phyloP scores from a whole-genome alignment of 2,888 invertebrate species.

The Lymantria monacha region DNA sequence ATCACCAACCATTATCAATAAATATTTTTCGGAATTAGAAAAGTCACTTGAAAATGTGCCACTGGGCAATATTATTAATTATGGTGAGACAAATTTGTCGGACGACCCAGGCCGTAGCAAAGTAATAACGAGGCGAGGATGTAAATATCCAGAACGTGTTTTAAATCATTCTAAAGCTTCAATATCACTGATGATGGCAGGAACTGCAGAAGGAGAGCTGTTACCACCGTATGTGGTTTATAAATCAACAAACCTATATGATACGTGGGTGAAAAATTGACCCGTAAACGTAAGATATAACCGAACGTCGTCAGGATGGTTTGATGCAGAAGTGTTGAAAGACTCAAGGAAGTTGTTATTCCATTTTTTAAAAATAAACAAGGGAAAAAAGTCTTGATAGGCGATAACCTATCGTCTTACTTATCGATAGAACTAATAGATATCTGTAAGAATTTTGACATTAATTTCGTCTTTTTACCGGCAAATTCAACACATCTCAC shows the following conservation, averaged over 20 bases:
- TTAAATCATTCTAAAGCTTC: too few species aligned
- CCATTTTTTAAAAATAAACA: slow-evolving; percentile 16
- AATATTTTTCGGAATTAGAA: slow-evolving; percentile 19
- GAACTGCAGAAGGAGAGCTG: too few species aligned
- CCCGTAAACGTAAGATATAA: slow-evolving; percentile 34
- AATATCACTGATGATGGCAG: too few species aligned
- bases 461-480: slow-evolving; percentile 45
- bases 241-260: slow-evolving; percentile 22
- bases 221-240: too few species aligned
- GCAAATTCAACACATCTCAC: slow-evolving; percentile 42
- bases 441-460: slow-evolving; percentile 42
- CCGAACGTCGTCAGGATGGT: slow-evolving; percentile 46
- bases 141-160: too few species aligned
- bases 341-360: slow-evolving; percentile 33
- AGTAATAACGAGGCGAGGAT: slow-evolving; percentile 3
- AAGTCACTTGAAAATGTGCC: slow-evolving; percentile 9
- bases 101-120: slow-evolving; percentile 11
- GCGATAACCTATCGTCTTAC: slow-evolving; percentile 46
- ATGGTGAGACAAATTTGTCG: slow-evolving; percentile 8
- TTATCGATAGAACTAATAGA: slow-evolving; percentile 11
- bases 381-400: slow-evolving; percentile 41
- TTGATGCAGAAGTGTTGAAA: slow-evolving; percentile 39
- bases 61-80: slow-evolving; percentile 36
- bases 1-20: slow-evolving; percentile 18
- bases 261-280: slow-evolving; percentile 10